Percentiles rank a stretch among this genome's conserved stretches.
These are phyloP conservation scores for Pachycephala philippinensis DNA, from an alignment of 2,113 vertebrate species.

Conservation along the genomic window DNA sequence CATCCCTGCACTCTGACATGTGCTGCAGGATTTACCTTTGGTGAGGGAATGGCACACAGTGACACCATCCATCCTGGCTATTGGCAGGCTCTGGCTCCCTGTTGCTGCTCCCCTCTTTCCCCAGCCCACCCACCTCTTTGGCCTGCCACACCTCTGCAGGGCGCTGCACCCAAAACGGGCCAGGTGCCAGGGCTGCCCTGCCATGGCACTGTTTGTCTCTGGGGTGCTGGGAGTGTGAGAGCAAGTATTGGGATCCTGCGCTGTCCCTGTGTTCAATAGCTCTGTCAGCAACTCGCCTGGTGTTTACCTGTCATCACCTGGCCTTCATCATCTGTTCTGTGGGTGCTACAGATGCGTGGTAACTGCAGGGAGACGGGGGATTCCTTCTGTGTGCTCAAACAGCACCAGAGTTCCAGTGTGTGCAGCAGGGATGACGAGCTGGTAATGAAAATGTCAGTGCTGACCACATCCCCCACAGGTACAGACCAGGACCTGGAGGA, in stretches of 20 bases:
- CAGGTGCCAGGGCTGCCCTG: background rate
- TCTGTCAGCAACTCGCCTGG: fast-evolving
- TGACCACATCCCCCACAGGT: background rate
- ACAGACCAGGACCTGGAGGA: background rate
- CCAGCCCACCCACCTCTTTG: background rate
- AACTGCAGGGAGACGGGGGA: fast-evolving
- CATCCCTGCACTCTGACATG: background rate
- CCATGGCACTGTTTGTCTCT: background rate
- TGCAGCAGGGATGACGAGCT: background rate
- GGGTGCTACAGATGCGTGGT: fast-evolving
- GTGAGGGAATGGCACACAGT: fast-evolving
- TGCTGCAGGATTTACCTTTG: background rate
- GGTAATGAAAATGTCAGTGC: background rate
- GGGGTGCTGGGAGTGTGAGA: fast-evolving
- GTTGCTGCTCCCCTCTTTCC: fast-evolving
- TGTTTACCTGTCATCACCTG: background rate
- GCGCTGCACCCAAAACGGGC: fast-evolving
- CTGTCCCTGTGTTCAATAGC: fast-evolving
- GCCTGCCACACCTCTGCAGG: background rate
- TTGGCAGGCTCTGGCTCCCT: background rate
- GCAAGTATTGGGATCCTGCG: fast-evolving
- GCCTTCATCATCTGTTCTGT: no score
- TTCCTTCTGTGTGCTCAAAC: background rate
- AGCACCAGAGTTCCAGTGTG: no score
- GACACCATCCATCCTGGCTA: no score